Conservation (phyloP, 2,888 invertebrate genomes). For the Oxyteleia sp. region DNA sequence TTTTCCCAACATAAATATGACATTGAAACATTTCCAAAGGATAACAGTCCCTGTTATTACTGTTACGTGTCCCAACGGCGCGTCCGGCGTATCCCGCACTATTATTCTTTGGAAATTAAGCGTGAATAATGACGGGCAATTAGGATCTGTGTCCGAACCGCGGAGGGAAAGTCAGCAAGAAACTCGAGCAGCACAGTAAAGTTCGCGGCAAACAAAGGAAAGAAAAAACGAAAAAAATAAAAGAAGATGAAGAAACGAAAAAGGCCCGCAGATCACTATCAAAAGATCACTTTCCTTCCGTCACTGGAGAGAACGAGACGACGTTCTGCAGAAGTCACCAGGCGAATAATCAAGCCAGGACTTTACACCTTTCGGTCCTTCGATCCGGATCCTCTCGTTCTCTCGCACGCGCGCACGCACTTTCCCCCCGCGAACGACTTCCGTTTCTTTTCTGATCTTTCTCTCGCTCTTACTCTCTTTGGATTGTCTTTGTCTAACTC, state of each 20-base stretch:
- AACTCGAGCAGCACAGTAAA: constrained; percentile 35
- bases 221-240: background rate
- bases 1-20: no score
- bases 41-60: no score
- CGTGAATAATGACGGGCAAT: constrained; percentile 52
- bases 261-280: constrained; percentile 9
- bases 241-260: background rate
- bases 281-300: constrained; percentile 39
- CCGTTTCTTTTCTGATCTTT: constrained; percentile 2
- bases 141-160: constrained; percentile 7
- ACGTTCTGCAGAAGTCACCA: constrained; percentile 21
- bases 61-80: no score
- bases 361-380: constrained; percentile 24
- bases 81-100: constrained; percentile 30
- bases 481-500: constrained; percentile 9
- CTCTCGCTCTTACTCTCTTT: constrained; percentile 14
- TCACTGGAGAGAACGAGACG: constrained; percentile 55
- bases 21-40: no score
- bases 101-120: constrained; percentile 32
- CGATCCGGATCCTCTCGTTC: constrained; percentile 43
- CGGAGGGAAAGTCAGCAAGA: constrained; percentile 37
- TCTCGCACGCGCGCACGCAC: constrained; percentile 64
- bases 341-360: background rate
- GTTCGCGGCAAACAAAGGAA: background rate
- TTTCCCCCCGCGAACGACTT: background rate